A percentile compares a stretch with the other conserved stretches of the same genome.
Conservation (phyloP, 1,140 invertebrate genomes). For the Drosophila kepulauana region DNA sequence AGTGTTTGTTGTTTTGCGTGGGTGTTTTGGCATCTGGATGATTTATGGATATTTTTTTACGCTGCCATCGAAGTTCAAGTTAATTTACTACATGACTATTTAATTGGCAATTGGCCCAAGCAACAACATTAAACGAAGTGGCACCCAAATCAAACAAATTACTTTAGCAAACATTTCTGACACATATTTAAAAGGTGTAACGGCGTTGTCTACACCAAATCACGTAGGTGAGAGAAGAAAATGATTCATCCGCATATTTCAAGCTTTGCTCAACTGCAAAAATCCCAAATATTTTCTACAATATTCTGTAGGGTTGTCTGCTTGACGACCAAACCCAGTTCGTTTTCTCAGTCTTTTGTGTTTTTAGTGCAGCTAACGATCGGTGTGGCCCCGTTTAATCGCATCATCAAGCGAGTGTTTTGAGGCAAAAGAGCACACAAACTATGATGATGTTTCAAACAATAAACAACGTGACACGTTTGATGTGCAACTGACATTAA, state of each 20-base stretch:
- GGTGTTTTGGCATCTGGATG: conserved; percentile 37
- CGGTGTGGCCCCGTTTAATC: conserved; percentile 26
- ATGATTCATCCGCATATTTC: conserved; percentile 34
- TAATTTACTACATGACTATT: conserved; percentile 39
- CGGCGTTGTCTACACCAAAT: conserved; percentile 9
- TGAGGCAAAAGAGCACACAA: conserved; percentile 25
- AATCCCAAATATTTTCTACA: conserved; percentile 6
- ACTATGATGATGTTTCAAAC: conserved; percentile 42
- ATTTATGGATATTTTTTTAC: conserved; percentile 31
- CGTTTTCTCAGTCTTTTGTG: conserved; percentile 42
- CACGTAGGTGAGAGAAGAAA: conserved; percentile 40
- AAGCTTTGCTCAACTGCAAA: not conserved
- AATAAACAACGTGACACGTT: conserved; percentile 43
- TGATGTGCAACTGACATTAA: conserved; percentile 69
- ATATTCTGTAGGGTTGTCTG: conserved; percentile 14
- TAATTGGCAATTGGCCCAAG: conserved; percentile 41
- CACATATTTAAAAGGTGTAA: conserved; percentile 40
- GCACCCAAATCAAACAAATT: conserved; percentile 42
- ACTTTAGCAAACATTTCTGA: conserved; percentile 40
- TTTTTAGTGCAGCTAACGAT: not conserved
- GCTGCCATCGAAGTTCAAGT: conserved; percentile 21
- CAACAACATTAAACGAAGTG: conserved; percentile 32
- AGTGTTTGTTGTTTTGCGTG: conserved; percentile 18
- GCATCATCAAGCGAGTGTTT: conserved; percentile 14
- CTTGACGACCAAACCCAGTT: conserved; percentile 9